These are phyloP conservation scores for Connochaetes taurinus DNA, from an alignment of 2,113 vertebrate genomes.

Conservation along the genomic window DNA sequence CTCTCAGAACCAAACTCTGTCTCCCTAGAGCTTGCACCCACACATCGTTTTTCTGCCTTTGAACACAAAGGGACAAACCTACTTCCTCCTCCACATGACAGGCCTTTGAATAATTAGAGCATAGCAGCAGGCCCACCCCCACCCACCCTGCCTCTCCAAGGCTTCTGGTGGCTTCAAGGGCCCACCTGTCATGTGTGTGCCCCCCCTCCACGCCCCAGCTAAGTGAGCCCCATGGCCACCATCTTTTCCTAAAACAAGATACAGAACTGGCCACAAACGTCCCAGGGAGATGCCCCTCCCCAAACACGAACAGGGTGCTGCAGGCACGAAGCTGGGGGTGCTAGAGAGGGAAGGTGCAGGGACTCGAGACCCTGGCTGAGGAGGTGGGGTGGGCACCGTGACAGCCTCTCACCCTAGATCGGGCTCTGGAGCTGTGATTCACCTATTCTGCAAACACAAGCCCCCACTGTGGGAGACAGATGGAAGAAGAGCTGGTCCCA, in stretches of 20 bases:
- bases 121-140: background rate
- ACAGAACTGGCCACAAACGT: background rate
- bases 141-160: background rate
- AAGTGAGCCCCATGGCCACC: background rate
- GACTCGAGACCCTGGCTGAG: background rate
- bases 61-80: background rate
- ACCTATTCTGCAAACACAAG: background rate
- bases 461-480: fast-evolving
- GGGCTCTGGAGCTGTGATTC: too few relatives aligned
- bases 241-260: background rate
- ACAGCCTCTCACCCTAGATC: too few relatives aligned
- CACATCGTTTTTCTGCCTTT: background rate
- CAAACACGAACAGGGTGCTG: background rate
- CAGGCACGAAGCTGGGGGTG: background rate
- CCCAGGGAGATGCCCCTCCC: background rate
- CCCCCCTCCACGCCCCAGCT: background rate
- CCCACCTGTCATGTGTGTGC: background rate
- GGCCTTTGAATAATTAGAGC: background rate
- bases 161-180: background rate
- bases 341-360: background rate
- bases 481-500: background rate
- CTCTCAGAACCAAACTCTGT: background rate
- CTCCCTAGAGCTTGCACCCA: background rate
- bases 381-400: fast-evolving
- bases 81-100: background rate